phyloP scores from a whole-genome alignment of 1,140 invertebrate species.

The Augochlora pura region DNA sequence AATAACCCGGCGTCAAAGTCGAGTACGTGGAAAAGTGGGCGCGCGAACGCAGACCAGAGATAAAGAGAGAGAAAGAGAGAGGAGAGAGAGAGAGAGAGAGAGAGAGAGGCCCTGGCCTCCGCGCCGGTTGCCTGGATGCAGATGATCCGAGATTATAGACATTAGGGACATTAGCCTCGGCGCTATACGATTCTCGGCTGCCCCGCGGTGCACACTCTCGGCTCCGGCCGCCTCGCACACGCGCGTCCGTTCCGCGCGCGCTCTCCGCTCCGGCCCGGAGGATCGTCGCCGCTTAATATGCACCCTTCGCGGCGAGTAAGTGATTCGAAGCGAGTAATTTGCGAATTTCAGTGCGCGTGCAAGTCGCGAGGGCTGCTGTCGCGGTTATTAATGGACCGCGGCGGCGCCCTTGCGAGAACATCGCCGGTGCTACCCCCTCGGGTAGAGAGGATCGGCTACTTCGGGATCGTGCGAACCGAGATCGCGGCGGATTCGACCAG shows the following conservation, averaged over 20 bases:
- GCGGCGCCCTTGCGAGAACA: constrained; percentile 11
- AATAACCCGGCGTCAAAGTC: constrained; percentile 22
- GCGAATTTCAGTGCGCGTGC: constrained; percentile 55
- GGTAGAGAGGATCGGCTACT: no score
- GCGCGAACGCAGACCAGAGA: background rate
- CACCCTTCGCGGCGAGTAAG: constrained; percentile 61
- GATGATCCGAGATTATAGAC: constrained; percentile 68
- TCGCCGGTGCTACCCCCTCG: no score
- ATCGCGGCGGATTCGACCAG: no score
- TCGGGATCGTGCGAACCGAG: no score
- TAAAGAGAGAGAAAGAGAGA: constrained; percentile 18
- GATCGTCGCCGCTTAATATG: constrained; percentile 62
- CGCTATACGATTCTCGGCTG: constrained; percentile 53
- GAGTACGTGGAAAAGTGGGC: constrained; percentile 33
- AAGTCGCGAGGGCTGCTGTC: constrained; percentile 25
- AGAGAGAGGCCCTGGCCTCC: background rate
- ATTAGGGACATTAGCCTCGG: constrained; percentile 66
- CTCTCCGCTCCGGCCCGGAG: background rate
- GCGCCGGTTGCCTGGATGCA: constrained; percentile 50
- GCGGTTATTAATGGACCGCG: constrained; percentile 29
- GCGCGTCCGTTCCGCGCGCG: background rate
- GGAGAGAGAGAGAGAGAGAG: constrained; percentile 23
- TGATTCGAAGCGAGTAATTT: constrained; percentile 68
- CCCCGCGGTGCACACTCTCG: constrained; percentile 21
- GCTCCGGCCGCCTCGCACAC: background rate